Percentiles rank a stretch among this genome's conserved stretches.
These are phyloP conservation scores for Schrankia costaestrigalis DNA, from an alignment of 2,888 invertebrate genomes.

Conservation along the genomic window DNA sequence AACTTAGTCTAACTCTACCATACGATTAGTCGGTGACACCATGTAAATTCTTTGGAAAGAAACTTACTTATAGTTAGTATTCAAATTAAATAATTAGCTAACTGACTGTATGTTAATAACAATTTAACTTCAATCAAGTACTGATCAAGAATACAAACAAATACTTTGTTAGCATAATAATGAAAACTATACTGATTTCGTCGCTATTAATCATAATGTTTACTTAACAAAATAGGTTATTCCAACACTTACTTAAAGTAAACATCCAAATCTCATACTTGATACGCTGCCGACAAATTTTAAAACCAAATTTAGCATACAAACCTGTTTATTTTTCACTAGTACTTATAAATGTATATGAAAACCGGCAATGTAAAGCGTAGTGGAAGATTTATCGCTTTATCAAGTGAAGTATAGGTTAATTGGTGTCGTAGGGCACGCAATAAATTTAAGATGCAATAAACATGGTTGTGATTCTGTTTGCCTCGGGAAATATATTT, in stretches of 20 bases:
- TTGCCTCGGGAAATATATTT: neutral
- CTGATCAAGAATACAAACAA: no score
- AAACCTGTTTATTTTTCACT: constrained; percentile 9
- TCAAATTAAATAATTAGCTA: no score
- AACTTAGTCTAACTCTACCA: no score
- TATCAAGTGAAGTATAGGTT: constrained; percentile 34
- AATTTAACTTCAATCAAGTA: no score
- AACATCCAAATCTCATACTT: constrained; percentile 17
- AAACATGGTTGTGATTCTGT: constrained; percentile 13
- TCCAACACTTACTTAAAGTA: constrained; percentile 8
- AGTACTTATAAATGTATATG: constrained; percentile 8
- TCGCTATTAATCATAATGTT: constrained; percentile 4
- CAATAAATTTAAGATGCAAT: constrained; percentile 35
- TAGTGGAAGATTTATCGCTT: constrained; percentile 15
- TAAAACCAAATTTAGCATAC: constrained; percentile 10
- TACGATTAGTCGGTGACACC: no score
- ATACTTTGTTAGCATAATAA: no score
- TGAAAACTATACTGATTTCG: no score
- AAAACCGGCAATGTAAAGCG: constrained; percentile 27
- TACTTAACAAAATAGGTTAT: constrained; percentile 11
- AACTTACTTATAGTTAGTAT: no score
- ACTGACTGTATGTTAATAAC: no score
- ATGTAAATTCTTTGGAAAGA: no score
- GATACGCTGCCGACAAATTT: no score
- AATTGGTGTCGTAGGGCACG: constrained; percentile 56